These are phyloP conservation scores for Schizothorax lantsangensis DNA, from an alignment of 2,797 vertebrate genomes.

Conservation along the genomic window DNA sequence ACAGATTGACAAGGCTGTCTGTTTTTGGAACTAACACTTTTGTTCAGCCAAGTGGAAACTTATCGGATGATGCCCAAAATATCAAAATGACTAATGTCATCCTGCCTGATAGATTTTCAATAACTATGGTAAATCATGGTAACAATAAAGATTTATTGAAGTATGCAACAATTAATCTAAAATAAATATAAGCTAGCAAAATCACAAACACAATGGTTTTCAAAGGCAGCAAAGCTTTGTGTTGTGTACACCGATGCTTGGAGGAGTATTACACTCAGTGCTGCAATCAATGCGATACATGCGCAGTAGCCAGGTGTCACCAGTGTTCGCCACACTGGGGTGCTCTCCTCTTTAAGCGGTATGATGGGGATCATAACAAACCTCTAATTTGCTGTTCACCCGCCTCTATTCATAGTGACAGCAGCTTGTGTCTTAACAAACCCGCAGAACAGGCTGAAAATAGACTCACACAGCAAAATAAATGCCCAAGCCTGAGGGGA, in stretches of 20 bases:
- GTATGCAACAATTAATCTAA: background rate
- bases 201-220: background rate
- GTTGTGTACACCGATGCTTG: background rate
- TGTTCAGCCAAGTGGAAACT: background rate
- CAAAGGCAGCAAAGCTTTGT: background rate
- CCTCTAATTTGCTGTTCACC: constrained; percentile 30
- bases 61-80: too few species aligned
- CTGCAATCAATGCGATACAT: constrained; percentile 22
- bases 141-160: background rate
- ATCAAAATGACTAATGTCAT: background rate
- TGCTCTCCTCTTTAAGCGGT: constrained; percentile 2
- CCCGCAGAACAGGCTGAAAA: constrained; percentile 21
- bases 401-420: constrained; percentile 13
- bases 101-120: background rate
- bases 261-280: constrained; percentile 13
- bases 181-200: background rate
- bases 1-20: background rate
- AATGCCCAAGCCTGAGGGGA: constrained; percentile 28
- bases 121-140: background rate
- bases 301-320: background rate
- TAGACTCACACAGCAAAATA: constrained; percentile 29
- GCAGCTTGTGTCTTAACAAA: constrained; percentile 17
- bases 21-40: background rate
- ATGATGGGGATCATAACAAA: constrained; percentile 23
- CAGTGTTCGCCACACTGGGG: constrained; percentile 25